phyloP scores from a whole-genome alignment of 2,113 vertebrate genomes.

The Onychostruthus taczanowskii region DNA sequence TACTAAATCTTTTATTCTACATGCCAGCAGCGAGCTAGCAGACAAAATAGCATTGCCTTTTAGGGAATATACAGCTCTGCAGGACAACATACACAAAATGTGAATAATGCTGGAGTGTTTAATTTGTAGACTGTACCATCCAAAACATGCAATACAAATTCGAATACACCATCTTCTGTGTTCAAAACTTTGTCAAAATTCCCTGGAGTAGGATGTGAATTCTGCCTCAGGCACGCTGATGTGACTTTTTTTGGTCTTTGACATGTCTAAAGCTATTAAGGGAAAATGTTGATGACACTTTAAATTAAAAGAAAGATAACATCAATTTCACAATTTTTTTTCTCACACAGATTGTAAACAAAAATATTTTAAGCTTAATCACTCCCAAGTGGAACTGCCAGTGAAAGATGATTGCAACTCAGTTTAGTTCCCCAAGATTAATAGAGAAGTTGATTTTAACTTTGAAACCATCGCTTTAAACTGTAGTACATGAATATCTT shows the following conservation, averaged over 20 bases:
- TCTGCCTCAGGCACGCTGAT: neutral
- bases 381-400: neutral
- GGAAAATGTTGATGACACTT: slow-evolving; percentile 9
- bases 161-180: slow-evolving; percentile 3
- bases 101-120: neutral
- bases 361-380: slow-evolving; percentile 8
- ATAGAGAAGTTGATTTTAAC: neutral
- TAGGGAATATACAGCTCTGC: neutral
- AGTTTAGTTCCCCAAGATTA: neutral
- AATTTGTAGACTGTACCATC: neutral
- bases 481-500: neutral
- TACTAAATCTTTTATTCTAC: slow-evolving; percentile 2
- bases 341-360: neutral
- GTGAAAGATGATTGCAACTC: neutral
- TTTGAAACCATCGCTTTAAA: neutral
- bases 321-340: neutral
- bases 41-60: neutral
- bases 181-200: slow-evolving; percentile 12
- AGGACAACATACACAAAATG: neutral
- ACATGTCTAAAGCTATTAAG: slow-evolving; percentile 10
- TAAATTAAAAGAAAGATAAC: slow-evolving; percentile 28
- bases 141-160: neutral
- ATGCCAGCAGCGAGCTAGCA: neutral
- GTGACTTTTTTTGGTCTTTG: slow-evolving; percentile 32
- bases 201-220: slow-evolving; percentile 23